phyloP scores from a whole-genome alignment of 2,797 vertebrate species.

The Mallotus villosus region DNA sequence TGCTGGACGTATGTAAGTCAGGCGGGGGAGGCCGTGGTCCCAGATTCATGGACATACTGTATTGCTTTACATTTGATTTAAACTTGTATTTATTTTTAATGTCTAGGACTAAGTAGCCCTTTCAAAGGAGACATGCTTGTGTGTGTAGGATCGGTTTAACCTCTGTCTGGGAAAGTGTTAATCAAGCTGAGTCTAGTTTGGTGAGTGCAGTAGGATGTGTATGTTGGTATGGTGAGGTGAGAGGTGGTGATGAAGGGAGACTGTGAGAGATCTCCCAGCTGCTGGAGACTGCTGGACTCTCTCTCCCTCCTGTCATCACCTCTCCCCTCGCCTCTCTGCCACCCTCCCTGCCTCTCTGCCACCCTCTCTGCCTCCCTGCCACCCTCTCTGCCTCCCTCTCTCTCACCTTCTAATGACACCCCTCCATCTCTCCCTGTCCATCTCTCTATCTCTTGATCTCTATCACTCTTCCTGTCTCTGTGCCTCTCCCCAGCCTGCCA shows the following conservation, averaged over 20 bases:
- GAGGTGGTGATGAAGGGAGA: too few species aligned
- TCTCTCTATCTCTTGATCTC: neutral
- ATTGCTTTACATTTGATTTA: neutral
- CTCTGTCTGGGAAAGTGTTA: too few species aligned
- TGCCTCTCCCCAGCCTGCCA: conserved; percentile 77
- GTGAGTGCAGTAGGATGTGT: too few species aligned
- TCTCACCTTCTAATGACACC: neutral
- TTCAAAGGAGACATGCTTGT: too few species aligned
- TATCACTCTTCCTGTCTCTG: neutral
- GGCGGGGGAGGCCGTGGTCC: too few species aligned
- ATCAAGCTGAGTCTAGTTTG: too few species aligned
- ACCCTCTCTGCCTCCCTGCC: neutral
- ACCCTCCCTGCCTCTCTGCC: neutral
- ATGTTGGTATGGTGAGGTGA: too few species aligned
- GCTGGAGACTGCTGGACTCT: too few species aligned
- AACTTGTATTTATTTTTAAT: conserved; percentile 17
- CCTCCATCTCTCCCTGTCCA: neutral
- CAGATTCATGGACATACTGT: too few species aligned
- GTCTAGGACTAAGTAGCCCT: neutral
- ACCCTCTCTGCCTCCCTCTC: neutral
- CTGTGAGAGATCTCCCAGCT: too few species aligned
- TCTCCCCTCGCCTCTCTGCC: neutral
- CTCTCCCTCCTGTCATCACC: neutral
- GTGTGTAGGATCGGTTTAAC: too few species aligned
- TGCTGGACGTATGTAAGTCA: too few species aligned